Evolutionary conservation across 1,140 invertebrate genomes (phyloP).

Genomic region (Drosophila serrata): DNA sequence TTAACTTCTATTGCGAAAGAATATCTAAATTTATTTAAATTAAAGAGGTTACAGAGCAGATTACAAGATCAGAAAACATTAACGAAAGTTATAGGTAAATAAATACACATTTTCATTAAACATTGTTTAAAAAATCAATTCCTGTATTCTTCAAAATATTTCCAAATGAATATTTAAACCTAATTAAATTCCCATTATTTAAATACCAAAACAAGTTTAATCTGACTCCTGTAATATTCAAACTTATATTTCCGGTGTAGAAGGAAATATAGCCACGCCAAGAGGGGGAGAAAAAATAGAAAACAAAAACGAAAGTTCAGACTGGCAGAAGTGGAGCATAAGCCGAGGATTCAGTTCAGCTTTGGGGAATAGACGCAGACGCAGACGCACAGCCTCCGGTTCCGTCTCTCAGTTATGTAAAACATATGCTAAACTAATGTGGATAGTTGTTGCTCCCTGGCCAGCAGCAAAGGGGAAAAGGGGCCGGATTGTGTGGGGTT

Average conservation of each 20-base stretch:
- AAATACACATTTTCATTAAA: neutral
- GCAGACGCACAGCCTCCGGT: slow-evolving; percentile 15
- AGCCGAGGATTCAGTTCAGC: slow-evolving; percentile 54
- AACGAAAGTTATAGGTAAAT: neutral
- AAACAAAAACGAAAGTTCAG: slow-evolving; percentile 45
- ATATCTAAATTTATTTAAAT: neutral
- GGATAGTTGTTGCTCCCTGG: slow-evolving; percentile 18
- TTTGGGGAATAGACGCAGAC: slow-evolving; percentile 40
- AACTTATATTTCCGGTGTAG: slow-evolving; percentile 2
- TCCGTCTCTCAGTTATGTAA: slow-evolving; percentile 47
- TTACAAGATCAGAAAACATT: neutral
- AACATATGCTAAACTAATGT: slow-evolving; percentile 60
- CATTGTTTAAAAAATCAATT: neutral
- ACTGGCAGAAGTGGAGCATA: slow-evolving; percentile 57
- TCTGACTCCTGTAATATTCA: neutral
- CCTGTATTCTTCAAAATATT: neutral
- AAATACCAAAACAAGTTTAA: no score
- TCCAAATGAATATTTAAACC: neutral
- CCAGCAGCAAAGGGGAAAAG: neutral
- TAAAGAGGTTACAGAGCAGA: no score
- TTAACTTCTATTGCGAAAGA: neutral
- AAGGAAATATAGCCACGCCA: neutral
- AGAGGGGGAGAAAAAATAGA: no score
- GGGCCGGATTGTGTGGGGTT: neutral
- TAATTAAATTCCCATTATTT: neutral